Evolutionary conservation across 1,140 invertebrate genomes (phyloP), one percentile per base, ranked within the genome.

Genomic region (Drosophila truncata): DNA sequence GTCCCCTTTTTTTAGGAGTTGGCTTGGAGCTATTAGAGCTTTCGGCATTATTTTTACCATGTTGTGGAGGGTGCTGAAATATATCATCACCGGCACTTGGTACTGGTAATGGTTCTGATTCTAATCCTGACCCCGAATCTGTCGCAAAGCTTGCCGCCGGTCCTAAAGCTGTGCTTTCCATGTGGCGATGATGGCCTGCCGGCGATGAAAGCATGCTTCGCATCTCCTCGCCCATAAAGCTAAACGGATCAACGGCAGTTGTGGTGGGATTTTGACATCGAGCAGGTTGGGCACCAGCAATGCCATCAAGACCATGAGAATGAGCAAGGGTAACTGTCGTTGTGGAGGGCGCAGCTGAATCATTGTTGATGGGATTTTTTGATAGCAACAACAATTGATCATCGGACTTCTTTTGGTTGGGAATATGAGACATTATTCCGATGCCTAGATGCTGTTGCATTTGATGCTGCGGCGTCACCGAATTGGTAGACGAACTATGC

Each of bases 401-500:
- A 31, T 90, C 72, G 8, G 78, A 52, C n/a, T 90, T 82, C 18
- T 50, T 78, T 9, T 75, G 77, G 18, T 44, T 78, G 6, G 52
- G 10, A n/a, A 37, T 25, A 25, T 70, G 64, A n/a, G 31, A 37
- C 33, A 67, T 67, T 49, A 61, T 52, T 6, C 54, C 60, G 18
- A 79, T 47, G 6, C 23, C 55, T 20, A 44, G 37, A 29, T 84
- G 78, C 20, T 91, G 81, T 29, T 88, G 78, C 52, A 88, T 80
- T 62, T 85, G 81, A 66, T 91, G 90, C 33, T 91, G 90, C 5
- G 91, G 90, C 0, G 94, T 94, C n/a, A 93, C 92, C 41, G 94
- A 94, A 66, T 94, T 94, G 47, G 94, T 94, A 35, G 94, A 94
- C 39, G 94, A 94, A 66, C 93, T 94, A 81, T 94, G 94, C 27